A percentile compares a stretch with the other conserved stretches of the same genome.
These are phyloP conservation scores for Octopus sinensis DNA, from an alignment of 1,140 invertebrate genomes.

Conservation along the genomic window DNA sequence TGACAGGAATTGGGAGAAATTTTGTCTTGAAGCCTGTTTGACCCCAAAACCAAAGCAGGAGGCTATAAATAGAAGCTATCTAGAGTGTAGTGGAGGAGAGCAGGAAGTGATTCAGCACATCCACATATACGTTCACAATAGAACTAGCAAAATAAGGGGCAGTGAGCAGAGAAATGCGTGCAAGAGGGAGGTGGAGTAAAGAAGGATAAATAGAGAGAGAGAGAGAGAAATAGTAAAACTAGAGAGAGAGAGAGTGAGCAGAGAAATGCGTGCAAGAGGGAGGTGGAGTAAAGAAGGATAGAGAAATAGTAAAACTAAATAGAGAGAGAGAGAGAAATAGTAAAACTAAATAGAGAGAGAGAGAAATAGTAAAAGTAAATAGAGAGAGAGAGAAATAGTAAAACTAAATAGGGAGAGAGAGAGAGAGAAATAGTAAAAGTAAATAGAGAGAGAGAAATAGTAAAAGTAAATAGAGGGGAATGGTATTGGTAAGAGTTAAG, in stretches of 20 bases:
- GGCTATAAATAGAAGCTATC: too few relatives aligned
- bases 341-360: neutral
- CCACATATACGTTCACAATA: too few relatives aligned
- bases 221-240: neutral
- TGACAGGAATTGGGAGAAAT: neutral
- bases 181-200: neutral
- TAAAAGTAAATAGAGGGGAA: neutral
- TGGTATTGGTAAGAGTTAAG: too few relatives aligned
- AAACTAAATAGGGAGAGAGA: neutral
- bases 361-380: neutral
- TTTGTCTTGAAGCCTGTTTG: too few relatives aligned
- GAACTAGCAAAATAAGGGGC: neutral
- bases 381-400: neutral
- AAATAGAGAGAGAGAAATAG: neutral
- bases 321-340: neutral
- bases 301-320: neutral
- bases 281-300: neutral
- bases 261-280: neutral
- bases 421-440: neutral
- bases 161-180: neutral
- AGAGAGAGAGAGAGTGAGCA: neutral
- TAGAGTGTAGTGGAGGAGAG: too few relatives aligned
- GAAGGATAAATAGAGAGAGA: neutral
- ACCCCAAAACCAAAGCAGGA: too few relatives aligned
- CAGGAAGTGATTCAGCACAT: too few relatives aligned